phyloP scores from a whole-genome alignment of 2,113 vertebrate species.

The Aramus guarauna region DNA sequence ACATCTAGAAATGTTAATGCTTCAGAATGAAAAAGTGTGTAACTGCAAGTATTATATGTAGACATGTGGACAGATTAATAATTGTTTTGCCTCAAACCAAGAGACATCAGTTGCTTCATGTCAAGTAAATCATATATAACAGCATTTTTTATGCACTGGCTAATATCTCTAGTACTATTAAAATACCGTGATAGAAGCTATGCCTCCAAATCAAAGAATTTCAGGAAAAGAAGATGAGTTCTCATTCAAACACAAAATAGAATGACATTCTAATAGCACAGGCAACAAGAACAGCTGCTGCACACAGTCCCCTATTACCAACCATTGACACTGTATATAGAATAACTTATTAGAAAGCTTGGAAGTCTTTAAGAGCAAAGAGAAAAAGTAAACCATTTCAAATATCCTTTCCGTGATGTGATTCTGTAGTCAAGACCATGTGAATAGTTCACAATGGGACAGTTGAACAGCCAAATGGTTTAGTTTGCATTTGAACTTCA shows the following conservation, averaged over 20 bases:
- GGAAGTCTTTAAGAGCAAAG: background rate
- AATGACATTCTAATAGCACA: background rate
- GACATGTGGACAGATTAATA: background rate
- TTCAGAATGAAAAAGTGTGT: background rate
- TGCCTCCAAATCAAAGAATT: background rate
- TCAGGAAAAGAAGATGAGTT: background rate
- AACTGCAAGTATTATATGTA: background rate
- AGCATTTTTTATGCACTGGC: background rate
- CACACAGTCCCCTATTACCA: background rate
- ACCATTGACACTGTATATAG: background rate
- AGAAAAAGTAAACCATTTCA: background rate
- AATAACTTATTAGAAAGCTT: background rate
- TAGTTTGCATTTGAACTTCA: background rate
- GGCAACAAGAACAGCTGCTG: background rate
- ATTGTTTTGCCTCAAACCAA: background rate
- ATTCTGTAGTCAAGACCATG: background rate
- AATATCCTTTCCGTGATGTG: background rate
- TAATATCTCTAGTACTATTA: background rate
- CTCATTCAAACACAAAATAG: background rate
- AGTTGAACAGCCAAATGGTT: background rate
- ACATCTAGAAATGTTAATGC: background rate
- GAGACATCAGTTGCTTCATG: background rate
- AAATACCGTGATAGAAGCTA: background rate
- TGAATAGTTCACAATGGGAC: background rate
- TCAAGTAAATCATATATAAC: background rate